Percentiles rank a stretch among this genome's conserved stretches.
Conservation (phyloP, 2,888 invertebrate genomes). For the Galeruca laticollis region DNA sequence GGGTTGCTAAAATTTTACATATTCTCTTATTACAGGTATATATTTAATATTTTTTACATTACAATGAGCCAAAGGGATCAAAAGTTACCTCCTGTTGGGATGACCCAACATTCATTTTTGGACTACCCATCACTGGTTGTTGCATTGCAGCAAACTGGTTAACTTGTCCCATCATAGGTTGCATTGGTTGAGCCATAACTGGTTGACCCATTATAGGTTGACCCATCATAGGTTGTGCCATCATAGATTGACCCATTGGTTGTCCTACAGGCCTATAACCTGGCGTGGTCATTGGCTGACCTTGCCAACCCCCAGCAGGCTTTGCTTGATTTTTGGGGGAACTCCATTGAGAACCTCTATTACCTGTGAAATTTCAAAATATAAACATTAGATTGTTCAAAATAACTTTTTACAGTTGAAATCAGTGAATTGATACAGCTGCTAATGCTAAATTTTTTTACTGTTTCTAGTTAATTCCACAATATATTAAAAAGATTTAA, state of each 20-base stretch:
- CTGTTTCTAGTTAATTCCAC: too few species aligned
- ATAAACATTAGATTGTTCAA: neutral
- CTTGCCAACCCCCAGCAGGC: conserved; percentile 68
- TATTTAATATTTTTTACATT: conserved; percentile 50
- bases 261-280: conserved; percentile 73
- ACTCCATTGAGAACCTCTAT: conserved; percentile 82
- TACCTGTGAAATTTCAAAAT: conserved; percentile 41
- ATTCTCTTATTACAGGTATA: conserved; percentile 23
- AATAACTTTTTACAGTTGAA: neutral
- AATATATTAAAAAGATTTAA: too few species aligned
- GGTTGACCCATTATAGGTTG: conserved; percentile 51
- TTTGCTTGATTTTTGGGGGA: conserved; percentile 79
- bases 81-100: conserved; percentile 58
- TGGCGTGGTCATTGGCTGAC: conserved; percentile 89
- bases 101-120: conserved; percentile 58
- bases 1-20: conserved; percentile 24
- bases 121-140: conserved; percentile 56
- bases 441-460: too few species aligned
- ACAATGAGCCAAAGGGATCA: conserved; percentile 67
- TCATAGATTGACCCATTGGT: conserved; percentile 50
- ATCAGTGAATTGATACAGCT: too few species aligned
- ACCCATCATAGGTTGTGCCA: conserved; percentile 51
- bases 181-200: conserved; percentile 38
- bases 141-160: conserved; percentile 50
- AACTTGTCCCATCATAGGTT: conserved; percentile 47